phyloP scores from a whole-genome alignment of 2,888 invertebrate genomes.

The Metacarcinus magister region DNA sequence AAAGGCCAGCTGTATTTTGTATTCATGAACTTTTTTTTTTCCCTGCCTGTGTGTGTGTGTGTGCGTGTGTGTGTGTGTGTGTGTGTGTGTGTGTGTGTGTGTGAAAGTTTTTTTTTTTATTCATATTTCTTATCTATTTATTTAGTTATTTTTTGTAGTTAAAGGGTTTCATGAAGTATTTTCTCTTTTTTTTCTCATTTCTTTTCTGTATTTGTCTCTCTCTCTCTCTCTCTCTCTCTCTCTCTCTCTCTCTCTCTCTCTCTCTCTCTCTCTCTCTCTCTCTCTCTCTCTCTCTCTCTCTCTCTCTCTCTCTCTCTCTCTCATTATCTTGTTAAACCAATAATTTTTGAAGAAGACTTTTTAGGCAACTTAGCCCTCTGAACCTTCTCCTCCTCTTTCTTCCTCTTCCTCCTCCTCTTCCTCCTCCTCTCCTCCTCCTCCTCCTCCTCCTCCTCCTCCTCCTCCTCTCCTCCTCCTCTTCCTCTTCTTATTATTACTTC shows the following conservation, averaged over 20 bases:
- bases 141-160: no score
- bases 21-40: background rate
- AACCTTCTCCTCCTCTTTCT: background rate
- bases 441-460: background rate
- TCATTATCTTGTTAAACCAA: background rate
- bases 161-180: no score
- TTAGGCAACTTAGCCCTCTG: background rate
- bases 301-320: constrained; percentile 44
- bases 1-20: background rate
- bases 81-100: background rate
- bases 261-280: constrained; percentile 40
- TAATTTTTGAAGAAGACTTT: background rate
- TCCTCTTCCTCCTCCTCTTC: background rate
- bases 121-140: no score
- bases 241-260: constrained; percentile 39
- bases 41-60: background rate
- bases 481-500: background rate
- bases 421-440: background rate
- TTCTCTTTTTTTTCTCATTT: no score
- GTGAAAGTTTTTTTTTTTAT: no score
- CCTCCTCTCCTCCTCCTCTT: background rate
- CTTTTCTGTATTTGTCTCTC: background rate
- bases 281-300: constrained; percentile 47
- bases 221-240: constrained; percentile 39
- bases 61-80: background rate